Percentiles rank a stretch among this genome's conserved stretches.
These are phyloP conservation scores for Lanius ludovicianus DNA, from an alignment of 2,113 vertebrate genomes.

Conservation along the genomic window DNA sequence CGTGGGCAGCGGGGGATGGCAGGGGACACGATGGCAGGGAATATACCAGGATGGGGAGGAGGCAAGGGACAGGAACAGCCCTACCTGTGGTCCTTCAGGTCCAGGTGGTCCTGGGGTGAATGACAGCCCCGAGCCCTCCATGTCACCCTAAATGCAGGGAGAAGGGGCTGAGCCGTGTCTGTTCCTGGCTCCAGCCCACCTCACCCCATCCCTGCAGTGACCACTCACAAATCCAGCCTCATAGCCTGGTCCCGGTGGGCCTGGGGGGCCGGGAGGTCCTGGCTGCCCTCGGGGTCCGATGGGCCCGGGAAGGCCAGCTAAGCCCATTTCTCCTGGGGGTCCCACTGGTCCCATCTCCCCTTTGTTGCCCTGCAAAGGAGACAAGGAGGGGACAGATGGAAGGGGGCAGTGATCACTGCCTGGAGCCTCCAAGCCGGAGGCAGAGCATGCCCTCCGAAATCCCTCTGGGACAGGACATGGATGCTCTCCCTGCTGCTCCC, in stretches of 20 bases:
- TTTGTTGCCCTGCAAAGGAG: slow-evolving; percentile 76
- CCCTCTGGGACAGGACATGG: not conserved
- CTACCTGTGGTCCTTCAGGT: slow-evolving; percentile 80
- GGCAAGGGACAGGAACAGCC: fast-evolving
- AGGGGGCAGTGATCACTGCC: not conserved
- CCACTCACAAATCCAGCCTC: slow-evolving; percentile 90
- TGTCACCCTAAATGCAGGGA: slow-evolving; percentile 79
- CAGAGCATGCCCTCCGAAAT: not conserved
- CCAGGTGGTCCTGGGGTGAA: slow-evolving; percentile 73
- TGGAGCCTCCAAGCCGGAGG: not conserved
- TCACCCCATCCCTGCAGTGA: not conserved
- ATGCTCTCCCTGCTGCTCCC: not conserved
- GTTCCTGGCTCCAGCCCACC: not conserved
- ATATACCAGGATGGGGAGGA: not conserved
- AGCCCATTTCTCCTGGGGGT: slow-evolving; percentile 75
- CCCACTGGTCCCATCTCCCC: slow-evolving; percentile 80
- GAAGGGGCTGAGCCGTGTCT: not conserved
- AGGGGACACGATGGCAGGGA: not conserved
- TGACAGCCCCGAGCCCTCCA: slow-evolving; percentile 85
- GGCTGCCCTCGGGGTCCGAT: slow-evolving; percentile 85
- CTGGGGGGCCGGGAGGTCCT: slow-evolving; percentile 79
- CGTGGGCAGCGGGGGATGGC: not conserved
- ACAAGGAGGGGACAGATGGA: not conserved
- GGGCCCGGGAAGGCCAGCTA: slow-evolving; percentile 87
- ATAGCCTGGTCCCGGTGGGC: slow-evolving; percentile 77